Conservation (phyloP, 2,888 invertebrate genomes). For the Troglohyphantes excavatus region DNA sequence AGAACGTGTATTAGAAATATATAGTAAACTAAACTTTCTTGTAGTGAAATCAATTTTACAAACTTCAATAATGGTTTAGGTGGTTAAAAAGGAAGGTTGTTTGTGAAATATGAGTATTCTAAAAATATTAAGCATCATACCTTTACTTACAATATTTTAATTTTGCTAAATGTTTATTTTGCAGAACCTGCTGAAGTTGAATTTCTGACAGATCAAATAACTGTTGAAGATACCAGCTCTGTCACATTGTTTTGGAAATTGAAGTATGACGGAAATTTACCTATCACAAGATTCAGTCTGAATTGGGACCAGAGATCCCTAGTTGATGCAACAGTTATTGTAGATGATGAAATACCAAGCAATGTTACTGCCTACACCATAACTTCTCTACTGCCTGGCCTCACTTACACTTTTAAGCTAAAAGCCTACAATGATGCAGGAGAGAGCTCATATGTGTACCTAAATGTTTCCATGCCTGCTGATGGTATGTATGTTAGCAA, state of each 20-base stretch:
- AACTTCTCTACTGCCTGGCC: conserved; percentile 77
- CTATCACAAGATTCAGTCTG: conserved; percentile 74
- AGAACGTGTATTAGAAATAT: too few species aligned
- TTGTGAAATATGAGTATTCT: neutral
- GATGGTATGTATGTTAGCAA: conserved; percentile 78
- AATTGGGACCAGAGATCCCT: conserved; percentile 60
- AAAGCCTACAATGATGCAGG: conserved; percentile 80
- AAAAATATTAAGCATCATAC: neutral
- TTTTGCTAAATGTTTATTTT: neutral
- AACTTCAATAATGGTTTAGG: neutral
- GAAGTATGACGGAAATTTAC: conserved; percentile 78
- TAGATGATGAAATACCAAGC: conserved; percentile 70
- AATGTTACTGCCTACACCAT: conserved; percentile 78
- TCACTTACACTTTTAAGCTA: conserved; percentile 79
- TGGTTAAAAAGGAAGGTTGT: neutral
- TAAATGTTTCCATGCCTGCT: conserved; percentile 80
- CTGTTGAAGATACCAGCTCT: conserved; percentile 73
- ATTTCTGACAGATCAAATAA: conserved; percentile 72
- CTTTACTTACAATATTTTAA: neutral
- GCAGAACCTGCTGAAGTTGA: conserved; percentile 79
- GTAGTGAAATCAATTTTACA: too few species aligned
- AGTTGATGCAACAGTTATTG: conserved; percentile 70
- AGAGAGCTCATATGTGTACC: conserved; percentile 74
- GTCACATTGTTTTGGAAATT: conserved; percentile 78
- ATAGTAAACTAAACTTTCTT: too few species aligned